Evolutionary conservation across 2,113 vertebrate genomes (phyloP).

Genomic region (Artemisiospiza belli): DNA sequence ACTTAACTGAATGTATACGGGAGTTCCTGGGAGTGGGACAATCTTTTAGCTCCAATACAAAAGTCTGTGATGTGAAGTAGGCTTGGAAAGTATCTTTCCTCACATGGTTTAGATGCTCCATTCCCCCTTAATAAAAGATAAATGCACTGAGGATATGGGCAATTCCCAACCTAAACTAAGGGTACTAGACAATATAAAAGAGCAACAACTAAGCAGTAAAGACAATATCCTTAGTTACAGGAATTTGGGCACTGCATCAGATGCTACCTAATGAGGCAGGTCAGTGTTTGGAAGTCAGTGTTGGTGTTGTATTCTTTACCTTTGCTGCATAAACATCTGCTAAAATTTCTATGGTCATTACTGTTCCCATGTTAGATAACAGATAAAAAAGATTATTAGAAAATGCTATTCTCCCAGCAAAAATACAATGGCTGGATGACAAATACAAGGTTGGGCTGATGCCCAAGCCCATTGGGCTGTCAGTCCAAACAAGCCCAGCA

Average conservation of each 20-base stretch:
- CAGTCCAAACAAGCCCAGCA: background rate
- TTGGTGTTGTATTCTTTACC: background rate
- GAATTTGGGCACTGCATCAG: constrained; percentile 49
- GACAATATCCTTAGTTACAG: constrained; percentile 60
- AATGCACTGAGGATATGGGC: background rate
- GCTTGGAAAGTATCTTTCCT: background rate
- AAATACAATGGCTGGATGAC: background rate
- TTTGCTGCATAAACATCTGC: background rate
- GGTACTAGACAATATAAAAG: background rate
- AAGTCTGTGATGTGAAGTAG: background rate
- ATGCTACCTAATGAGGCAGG: background rate
- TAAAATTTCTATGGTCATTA: background rate
- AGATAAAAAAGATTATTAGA: background rate
- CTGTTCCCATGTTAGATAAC: background rate
- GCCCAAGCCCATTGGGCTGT: background rate
- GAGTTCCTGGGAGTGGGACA: background rate
- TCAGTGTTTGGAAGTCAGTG: background rate
- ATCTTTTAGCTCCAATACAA: background rate
- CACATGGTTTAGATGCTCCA: background rate
- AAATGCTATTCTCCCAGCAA: background rate
- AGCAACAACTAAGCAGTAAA: constrained; percentile 62
- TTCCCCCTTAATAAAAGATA: background rate
- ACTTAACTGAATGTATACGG: background rate
- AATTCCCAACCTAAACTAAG: background rate
- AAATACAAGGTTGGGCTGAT: background rate